Evolutionary conservation across 2,113 vertebrate genomes (phyloP).

Genomic region (Engraulis encrasicolus): DNA sequence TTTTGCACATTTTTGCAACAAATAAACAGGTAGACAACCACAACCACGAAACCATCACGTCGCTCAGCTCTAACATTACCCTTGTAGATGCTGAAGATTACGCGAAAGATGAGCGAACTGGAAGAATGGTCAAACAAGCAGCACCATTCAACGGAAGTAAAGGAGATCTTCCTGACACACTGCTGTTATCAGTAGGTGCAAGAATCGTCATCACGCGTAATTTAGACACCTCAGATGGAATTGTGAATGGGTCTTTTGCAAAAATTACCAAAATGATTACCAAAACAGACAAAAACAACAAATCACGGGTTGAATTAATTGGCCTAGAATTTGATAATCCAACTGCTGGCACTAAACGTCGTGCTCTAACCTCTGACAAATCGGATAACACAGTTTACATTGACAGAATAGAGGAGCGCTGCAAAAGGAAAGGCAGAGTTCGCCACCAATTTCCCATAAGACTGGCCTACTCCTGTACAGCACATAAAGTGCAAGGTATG

Average conservation of each 20-base stretch:
- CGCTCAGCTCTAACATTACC: conserved; percentile 11
- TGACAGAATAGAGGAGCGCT: conserved; percentile 40
- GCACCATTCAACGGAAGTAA: conserved; percentile 17
- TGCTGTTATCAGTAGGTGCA: conserved; percentile 40
- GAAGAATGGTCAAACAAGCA: conserved; percentile 10
- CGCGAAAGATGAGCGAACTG: conserved; percentile 27
- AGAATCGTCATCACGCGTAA: conserved; percentile 49
- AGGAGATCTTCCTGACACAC: conserved; percentile 27
- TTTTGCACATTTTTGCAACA: conserved; percentile 44
- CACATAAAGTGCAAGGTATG: conserved; percentile 50
- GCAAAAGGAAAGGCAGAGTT: conserved; percentile 36
- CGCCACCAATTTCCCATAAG: conserved; percentile 42
- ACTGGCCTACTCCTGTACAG: conserved; percentile 38
- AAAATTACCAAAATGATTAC: conserved; percentile 27
- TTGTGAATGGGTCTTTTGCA: conserved; percentile 39
- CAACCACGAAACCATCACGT: conserved; percentile 18
- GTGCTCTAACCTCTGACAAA: background rate
- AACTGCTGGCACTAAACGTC: conserved; percentile 1
- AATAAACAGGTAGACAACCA: conserved; percentile 46
- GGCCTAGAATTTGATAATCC: conserved; percentile 40
- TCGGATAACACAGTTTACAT: conserved; percentile 41
- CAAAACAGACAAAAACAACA: background rate
- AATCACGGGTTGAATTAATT: conserved; percentile 34
- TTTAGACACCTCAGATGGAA: conserved; percentile 33
- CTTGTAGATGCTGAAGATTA: conserved; percentile 41